These are phyloP conservation scores for Ursus arctos DNA, from an alignment of 2,113 vertebrate genomes.

Conservation along the genomic window DNA sequence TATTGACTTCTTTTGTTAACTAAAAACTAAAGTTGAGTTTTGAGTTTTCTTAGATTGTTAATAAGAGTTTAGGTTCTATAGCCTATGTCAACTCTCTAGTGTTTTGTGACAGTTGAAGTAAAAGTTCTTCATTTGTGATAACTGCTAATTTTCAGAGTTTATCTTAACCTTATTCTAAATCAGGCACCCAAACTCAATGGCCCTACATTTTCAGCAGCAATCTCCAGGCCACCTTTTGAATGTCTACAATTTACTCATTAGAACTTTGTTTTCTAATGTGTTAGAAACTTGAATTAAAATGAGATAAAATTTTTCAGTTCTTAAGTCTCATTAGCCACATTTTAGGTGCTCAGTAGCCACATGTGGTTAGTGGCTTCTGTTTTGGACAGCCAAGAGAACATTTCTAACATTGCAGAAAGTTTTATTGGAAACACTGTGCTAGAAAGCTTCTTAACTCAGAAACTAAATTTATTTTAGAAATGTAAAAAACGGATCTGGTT, in stretches of 20 bases:
- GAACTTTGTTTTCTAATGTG: conserved; percentile 23
- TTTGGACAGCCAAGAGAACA: neutral
- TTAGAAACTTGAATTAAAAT: conserved; percentile 22
- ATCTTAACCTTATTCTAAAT: conserved; percentile 17
- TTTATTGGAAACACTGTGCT: neutral
- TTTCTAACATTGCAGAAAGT: neutral
- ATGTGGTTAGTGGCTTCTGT: neutral
- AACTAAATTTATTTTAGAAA: conserved; percentile 50
- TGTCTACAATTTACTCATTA: neutral
- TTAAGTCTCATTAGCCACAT: neutral
- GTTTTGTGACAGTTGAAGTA: neutral
- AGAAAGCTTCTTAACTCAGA: conserved; percentile 27
- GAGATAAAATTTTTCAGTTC: conserved; percentile 2
- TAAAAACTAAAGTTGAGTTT: conserved; percentile 7
- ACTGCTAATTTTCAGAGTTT: neutral
- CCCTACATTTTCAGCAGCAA: neutral
- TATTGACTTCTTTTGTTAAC: conserved; percentile 28
- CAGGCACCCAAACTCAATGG: neutral
- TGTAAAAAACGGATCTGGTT: neutral
- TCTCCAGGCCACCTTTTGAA: neutral
- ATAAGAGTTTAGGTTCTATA: conserved; percentile 27
- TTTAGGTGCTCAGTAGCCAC: neutral
- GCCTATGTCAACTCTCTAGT: neutral
- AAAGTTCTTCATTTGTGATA: conserved; percentile 26
- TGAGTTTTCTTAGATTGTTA: conserved; percentile 7